Percentiles rank a stretch among this genome's conserved stretches.
Evolutionary conservation across 92 coral and sea anemone species (phyloP).

Genomic region (Porites divaricata): DNA sequence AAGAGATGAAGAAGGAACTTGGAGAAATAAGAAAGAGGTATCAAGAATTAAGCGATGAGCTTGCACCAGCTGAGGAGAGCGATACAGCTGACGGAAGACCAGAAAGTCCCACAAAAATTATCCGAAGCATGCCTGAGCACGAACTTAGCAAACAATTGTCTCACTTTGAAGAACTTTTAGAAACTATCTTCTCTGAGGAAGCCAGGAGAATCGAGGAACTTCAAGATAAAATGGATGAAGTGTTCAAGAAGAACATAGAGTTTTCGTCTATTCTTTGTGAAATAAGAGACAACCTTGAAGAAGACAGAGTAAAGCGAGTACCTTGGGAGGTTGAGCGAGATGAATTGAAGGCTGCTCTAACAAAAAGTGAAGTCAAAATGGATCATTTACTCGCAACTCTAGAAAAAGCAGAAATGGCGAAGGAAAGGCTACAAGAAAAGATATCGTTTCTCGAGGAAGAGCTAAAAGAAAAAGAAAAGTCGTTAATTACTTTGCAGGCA

Average conservation of each 20-base stretch:
- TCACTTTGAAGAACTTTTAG: constrained; percentile 71
- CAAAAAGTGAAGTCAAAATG: constrained; percentile 45
- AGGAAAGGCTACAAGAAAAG: constrained; percentile 53
- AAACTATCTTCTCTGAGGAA: constrained; percentile 74
- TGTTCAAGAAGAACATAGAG: constrained; percentile 67
- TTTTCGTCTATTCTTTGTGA: constrained; percentile 56
- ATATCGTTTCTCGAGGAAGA: constrained; percentile 43
- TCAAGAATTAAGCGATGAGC: constrained; percentile 59
- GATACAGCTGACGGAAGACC: constrained; percentile 30
- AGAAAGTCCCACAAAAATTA: constrained; percentile 41
- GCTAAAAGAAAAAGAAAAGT: constrained; percentile 62
- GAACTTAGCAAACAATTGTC: constrained; percentile 69
- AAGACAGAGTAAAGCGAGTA: constrained; percentile 28
- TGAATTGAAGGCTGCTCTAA: constrained; percentile 21
- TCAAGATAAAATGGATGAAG: constrained; percentile 65
- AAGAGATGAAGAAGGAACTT: constrained; percentile 72
- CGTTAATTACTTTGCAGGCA: constrained; percentile 21
- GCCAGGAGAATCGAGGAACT: constrained; percentile 73
- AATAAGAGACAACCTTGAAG: constrained; percentile 53
- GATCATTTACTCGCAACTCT: constrained; percentile 23
- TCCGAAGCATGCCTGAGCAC: constrained; percentile 53
- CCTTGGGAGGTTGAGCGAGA: constrained; percentile 42
- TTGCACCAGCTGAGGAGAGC: constrained; percentile 50
- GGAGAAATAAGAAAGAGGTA: constrained; percentile 77
- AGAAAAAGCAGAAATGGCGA: constrained; percentile 37